phyloP scores from a whole-genome alignment of 2,113 vertebrate species.

The Dunckerocampus dactyliophorus region DNA sequence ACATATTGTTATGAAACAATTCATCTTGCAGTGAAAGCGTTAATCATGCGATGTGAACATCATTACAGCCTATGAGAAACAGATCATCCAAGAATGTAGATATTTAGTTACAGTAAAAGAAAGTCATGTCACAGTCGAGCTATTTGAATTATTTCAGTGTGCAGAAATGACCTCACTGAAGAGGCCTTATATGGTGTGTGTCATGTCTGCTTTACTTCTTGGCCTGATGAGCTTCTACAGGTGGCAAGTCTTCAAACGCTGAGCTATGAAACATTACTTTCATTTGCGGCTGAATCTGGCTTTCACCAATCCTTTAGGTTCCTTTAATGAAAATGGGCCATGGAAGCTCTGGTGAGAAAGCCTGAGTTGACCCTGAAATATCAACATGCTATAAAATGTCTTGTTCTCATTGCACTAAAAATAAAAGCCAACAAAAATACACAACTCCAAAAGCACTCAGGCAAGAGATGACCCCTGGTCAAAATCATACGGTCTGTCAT shows the following conservation, averaged over 20 bases:
- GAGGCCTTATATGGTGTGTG: constrained; percentile 25
- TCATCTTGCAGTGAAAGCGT: not conserved
- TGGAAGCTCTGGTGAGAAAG: not conserved
- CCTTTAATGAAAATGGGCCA: not conserved
- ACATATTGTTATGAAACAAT: not conserved
- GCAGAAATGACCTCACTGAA: constrained; percentile 36
- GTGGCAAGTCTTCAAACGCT: too few relatives aligned
- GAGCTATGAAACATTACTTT: constrained; percentile 38
- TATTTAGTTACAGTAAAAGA: constrained; percentile 26
- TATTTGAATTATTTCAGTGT: constrained; percentile 44
- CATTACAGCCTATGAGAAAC: constrained; percentile 36
- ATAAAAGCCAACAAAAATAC: too few relatives aligned
- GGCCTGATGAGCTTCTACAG: constrained; percentile 21
- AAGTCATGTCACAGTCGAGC: constrained; percentile 42
- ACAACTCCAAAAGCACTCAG: too few relatives aligned
- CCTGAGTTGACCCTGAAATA: not conserved
- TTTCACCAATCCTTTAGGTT: constrained; percentile 13
- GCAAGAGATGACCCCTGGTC: too few relatives aligned
- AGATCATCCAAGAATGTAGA: constrained; percentile 24
- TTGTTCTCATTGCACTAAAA: too few relatives aligned
- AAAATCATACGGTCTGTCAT: too few relatives aligned
- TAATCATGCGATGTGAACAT: constrained; percentile 6
- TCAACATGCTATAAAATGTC: not conserved
- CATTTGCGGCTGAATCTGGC: constrained; percentile 10
- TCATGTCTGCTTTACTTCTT: constrained; percentile 34